Evolutionary conservation across 2,797 vertebrate genomes (phyloP).

Genomic region (Gouania willdenowi): DNA sequence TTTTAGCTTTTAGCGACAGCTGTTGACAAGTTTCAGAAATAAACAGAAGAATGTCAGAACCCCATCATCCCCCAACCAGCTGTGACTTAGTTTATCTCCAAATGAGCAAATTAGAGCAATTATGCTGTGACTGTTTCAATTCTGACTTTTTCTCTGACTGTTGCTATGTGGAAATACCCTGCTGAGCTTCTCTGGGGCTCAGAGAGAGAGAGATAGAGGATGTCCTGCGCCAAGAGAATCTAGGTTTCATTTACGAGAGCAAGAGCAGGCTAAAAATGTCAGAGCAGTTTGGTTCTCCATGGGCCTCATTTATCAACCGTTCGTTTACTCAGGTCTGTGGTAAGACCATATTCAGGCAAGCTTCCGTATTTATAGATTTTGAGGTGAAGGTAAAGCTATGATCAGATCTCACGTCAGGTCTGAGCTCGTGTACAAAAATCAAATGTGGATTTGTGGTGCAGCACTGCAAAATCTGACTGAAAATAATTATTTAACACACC

Average conservation of each 20-base stretch:
- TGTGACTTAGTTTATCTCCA: constrained; percentile 11
- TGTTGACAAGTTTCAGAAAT: too few species aligned
- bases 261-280: constrained; percentile 2
- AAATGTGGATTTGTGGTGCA: too few species aligned
- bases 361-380: background rate
- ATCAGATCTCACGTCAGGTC: too few species aligned
- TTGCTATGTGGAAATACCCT: constrained; percentile 63
- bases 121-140: constrained; percentile 46
- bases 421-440: too few species aligned
- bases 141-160: constrained; percentile 50
- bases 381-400: too few species aligned
- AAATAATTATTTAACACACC: too few species aligned
- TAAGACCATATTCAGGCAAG: too few species aligned
- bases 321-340: too few species aligned
- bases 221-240: constrained; percentile 36
- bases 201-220: constrained; percentile 4
- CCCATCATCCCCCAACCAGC: constrained; percentile 30
- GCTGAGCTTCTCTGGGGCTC: constrained; percentile 46
- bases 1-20: too few species aligned
- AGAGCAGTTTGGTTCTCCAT: background rate
- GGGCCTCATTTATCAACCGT: too few species aligned
- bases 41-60: background rate
- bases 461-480: too few species aligned
- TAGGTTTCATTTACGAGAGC: constrained; percentile 40
- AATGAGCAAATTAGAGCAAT: constrained; percentile 25